Evolutionary conservation across 2,113 vertebrate genomes (phyloP).

Genomic region (Rostratula benghalensis): DNA sequence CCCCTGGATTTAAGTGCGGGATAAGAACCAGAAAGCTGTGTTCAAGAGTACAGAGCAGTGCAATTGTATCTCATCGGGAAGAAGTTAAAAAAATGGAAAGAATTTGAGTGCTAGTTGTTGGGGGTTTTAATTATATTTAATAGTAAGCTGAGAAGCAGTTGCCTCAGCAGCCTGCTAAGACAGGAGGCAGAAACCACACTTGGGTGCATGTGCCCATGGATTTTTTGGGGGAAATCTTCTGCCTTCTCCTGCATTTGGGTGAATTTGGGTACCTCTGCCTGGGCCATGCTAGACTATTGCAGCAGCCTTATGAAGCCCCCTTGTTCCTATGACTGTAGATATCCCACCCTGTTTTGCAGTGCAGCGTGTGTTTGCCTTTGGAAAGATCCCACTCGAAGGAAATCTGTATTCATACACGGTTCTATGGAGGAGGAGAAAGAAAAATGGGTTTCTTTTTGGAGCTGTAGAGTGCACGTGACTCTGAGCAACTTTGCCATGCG

Average conservation of each 20-base stretch:
- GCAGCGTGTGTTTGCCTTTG: background rate
- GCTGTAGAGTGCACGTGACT: background rate
- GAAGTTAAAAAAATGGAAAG: background rate
- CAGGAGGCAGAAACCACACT: background rate
- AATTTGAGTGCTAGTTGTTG: background rate
- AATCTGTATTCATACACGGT: rapidly evolving
- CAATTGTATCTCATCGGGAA: background rate
- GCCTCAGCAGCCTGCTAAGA: background rate
- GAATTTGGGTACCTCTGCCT: background rate
- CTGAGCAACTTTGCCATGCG: background rate
- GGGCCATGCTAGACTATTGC: background rate
- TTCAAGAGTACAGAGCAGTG: background rate
- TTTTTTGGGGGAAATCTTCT: background rate
- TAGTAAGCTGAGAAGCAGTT: background rate
- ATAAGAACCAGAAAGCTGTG: background rate
- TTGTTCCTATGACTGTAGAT: background rate
- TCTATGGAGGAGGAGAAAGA: background rate
- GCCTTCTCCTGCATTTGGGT: background rate
- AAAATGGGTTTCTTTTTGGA: background rate
- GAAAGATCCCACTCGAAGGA: background rate
- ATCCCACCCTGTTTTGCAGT: background rate
- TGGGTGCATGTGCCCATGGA: background rate
- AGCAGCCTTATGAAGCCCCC: background rate
- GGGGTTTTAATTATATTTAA: background rate
- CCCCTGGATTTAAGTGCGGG: background rate